Evolutionary conservation across 2,888 invertebrate species (phyloP).

Genomic region (Heteromyza rotundicornis): DNA sequence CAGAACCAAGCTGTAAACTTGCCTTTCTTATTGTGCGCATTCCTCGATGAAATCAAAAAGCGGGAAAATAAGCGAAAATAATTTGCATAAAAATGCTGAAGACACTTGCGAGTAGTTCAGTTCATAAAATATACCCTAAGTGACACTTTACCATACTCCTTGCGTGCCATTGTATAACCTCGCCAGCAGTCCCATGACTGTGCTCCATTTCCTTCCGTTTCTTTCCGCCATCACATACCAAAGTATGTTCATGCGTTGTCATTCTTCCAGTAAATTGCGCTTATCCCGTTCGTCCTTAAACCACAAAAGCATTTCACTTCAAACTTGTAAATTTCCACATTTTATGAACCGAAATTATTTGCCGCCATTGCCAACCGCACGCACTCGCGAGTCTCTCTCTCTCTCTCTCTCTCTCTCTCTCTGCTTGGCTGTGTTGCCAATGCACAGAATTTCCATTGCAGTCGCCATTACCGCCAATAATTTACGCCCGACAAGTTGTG

Average conservation of each 20-base stretch:
- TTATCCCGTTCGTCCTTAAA: background rate
- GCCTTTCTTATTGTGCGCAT: background rate
- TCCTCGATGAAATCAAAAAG: background rate
- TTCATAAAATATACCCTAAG: background rate
- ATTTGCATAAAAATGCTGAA: background rate
- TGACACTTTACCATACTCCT: background rate
- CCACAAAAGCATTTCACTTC: background rate
- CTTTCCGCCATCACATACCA: background rate
- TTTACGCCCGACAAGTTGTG: background rate
- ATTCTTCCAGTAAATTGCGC: background rate
- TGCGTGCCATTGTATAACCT: background rate
- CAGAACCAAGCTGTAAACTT: too few species aligned
- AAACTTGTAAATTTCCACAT: constrained; percentile 1
- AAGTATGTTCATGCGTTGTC: background rate
- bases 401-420: too few species aligned
- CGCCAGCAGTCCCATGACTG: background rate
- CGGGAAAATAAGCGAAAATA: too few species aligned
- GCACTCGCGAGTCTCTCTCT: background rate
- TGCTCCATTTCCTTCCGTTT: background rate
- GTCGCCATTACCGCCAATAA: background rate
- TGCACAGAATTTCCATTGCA: background rate
- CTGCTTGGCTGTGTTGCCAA: too few species aligned
- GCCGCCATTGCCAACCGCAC: background rate
- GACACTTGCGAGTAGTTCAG: background rate
- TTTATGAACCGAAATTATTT: background rate